Percentiles rank a stretch among this genome's conserved stretches.
phyloP scores from a whole-genome alignment of 2,797 vertebrate genomes.

The Sebastes oblongus region DNA sequence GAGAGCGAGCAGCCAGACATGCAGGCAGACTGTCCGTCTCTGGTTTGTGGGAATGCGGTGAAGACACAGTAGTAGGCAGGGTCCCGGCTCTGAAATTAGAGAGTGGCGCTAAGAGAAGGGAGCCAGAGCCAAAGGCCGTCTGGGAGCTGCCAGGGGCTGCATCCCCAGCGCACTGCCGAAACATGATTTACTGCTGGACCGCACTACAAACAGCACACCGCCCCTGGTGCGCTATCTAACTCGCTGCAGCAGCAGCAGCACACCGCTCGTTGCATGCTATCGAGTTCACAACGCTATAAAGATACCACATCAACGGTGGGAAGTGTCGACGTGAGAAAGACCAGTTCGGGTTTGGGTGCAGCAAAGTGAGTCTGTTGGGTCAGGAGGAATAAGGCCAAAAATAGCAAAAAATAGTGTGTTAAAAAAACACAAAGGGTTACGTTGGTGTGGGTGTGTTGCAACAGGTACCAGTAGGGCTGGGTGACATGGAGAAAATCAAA shows the following conservation, averaged over 20 bases:
- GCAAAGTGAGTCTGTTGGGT: neutral
- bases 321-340: constrained; percentile 66
- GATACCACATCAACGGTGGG: constrained; percentile 62
- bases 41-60: constrained; percentile 80
- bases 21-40: constrained; percentile 80
- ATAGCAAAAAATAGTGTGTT: neutral
- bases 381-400: neutral
- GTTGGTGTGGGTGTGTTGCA: neutral
- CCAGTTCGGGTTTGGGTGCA: constrained; percentile 9
- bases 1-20: constrained; percentile 71
- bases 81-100: constrained; percentile 80
- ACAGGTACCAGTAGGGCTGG: neutral
- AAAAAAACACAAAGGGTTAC: neutral
- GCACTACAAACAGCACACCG: constrained; percentile 57
- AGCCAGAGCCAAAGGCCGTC: constrained; percentile 75
- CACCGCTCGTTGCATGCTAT: constrained; percentile 48
- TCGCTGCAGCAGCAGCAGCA: constrained; percentile 26
- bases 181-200: constrained; percentile 69
- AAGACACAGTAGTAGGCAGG: constrained; percentile 78
- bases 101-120: constrained; percentile 78
- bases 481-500: too few relatives aligned
- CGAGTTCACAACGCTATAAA: constrained; percentile 45
- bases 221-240: constrained; percentile 50
- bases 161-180: constrained; percentile 69
- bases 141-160: constrained; percentile 77